Base-by-base conservation (phyloP, 2,888 invertebrate species). In the Hyalella azteca region DNA sequence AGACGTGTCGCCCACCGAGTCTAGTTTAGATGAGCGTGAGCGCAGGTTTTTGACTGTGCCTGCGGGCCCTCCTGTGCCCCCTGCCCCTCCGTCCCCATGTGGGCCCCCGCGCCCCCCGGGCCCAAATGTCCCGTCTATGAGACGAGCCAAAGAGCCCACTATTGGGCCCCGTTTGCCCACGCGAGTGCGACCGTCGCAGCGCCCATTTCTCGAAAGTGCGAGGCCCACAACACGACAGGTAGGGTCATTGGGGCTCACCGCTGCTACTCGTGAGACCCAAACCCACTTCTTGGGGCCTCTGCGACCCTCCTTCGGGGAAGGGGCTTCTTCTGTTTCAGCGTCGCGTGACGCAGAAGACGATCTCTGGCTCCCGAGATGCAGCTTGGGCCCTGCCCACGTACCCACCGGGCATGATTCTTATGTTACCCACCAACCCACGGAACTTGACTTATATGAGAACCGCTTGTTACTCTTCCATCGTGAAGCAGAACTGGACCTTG, bases 1-100 rank as follows among this genome's bases (percentile, higher is more conserved):
- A 1, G 75, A 75, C 26, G 45, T 75, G 26, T 75, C 75, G 11
- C 45, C 75, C 0, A 40, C 75, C n/a, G 75, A 75, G 45, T 41
- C 45, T 4, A 36, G 75, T n/a, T n/a, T 75, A 9, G 75, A 75
- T 29, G 41, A 75, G 26, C 40, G 45, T 15, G 75, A 75, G 45
- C 36, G 26, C 29, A 26, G 26, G 5, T 75, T 75, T 15, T n/a
- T 75, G 75, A 45, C 75, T 1, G 45, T 75, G 5, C 75, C 40
- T 13, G 75, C 75, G 4, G 75, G 75, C 4, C 75, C 75, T 22
- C 75, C 75, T 19, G 5, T 26, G 45, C 75, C 75, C 13, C 75
- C 75, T 39, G 22, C 29, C 9, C 75, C 75, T 0, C 75, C 75
- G 1, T 41, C 75, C n/a, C 75, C 75, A 39, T 41, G 41, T 41